Percentiles rank a stretch among this genome's conserved stretches.
These are phyloP conservation scores for Netelia melanura DNA, from an alignment of 2,888 invertebrate genomes.

Conservation along the genomic window DNA sequence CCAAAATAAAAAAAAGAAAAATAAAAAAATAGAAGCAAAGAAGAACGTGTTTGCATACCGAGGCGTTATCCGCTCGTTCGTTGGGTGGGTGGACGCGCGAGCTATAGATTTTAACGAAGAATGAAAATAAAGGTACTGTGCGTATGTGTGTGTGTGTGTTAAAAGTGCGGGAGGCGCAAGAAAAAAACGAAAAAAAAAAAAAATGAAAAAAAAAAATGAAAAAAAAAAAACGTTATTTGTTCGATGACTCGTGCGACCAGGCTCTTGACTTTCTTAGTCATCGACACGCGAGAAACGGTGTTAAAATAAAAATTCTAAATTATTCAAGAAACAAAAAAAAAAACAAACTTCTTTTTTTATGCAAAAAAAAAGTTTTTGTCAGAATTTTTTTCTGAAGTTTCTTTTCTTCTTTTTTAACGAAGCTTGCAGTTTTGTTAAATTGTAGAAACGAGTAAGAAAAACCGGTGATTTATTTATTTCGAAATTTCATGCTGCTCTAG, in stretches of 20 bases:
- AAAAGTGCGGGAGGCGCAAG: background rate
- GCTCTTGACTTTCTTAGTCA: background rate
- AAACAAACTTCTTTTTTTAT: background rate
- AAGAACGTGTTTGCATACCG: constrained; percentile 7
- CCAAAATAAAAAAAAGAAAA: background rate
- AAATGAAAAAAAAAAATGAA: background rate
- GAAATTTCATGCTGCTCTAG: background rate
- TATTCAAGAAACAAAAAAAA: background rate
- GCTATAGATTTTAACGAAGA: background rate
- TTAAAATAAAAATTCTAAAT: background rate
- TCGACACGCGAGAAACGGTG: background rate
- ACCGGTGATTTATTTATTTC: background rate
- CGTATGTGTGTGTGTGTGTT: background rate
- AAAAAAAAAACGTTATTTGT: constrained; percentile 2
- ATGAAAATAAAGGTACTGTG: background rate
- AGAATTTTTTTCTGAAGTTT: background rate
- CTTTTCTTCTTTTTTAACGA: background rate
- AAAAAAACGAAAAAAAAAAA: background rate
- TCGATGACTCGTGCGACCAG: constrained; percentile 14
- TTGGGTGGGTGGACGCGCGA: background rate
- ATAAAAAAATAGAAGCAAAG: too few relatives aligned
- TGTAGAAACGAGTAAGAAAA: background rate
- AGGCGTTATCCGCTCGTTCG: background rate
- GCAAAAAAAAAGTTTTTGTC: background rate
- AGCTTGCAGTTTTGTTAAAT: background rate